Conservation (phyloP, 2,888 invertebrate genomes). For the Mamestra brassicae region DNA sequence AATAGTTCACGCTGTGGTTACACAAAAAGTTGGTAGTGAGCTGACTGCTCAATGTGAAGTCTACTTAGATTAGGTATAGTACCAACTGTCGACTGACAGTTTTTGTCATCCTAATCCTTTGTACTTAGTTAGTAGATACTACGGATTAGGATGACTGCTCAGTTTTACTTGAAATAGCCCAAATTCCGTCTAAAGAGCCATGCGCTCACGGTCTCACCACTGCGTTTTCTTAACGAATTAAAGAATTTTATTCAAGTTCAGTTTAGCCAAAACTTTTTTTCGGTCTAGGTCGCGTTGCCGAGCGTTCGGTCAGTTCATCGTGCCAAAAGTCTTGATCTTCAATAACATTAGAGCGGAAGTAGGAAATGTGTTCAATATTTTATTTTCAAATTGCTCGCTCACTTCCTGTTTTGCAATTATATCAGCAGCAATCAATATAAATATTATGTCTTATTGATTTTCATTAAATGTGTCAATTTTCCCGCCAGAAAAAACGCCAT, state of each 20-base stretch:
- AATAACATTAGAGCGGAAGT: conserved; percentile 39
- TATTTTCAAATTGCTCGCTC: conserved; percentile 9
- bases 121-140: too few species aligned
- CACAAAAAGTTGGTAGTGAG: background rate
- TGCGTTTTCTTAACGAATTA: background rate
- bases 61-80: too few species aligned
- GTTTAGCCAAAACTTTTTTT: conserved; percentile 8
- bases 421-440: conserved; percentile 4
- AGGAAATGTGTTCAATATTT: conserved; percentile 36
- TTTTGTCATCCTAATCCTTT: background rate
- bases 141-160: background rate
- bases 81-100: background rate
- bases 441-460: background rate
- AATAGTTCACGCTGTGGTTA: background rate
- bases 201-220: background rate
- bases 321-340: conserved; percentile 17
- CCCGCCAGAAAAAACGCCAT: background rate
- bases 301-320: conserved; percentile 11
- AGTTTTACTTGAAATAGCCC: background rate
- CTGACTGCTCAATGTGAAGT: background rate
- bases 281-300: conserved; percentile 33
- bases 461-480: background rate
- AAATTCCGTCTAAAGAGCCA: background rate
- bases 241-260: conserved; percentile 13
- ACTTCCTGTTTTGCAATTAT: conserved; percentile 25